Conservation (phyloP, 2,888 invertebrate genomes). For the Patella ulyssiponensis region DNA sequence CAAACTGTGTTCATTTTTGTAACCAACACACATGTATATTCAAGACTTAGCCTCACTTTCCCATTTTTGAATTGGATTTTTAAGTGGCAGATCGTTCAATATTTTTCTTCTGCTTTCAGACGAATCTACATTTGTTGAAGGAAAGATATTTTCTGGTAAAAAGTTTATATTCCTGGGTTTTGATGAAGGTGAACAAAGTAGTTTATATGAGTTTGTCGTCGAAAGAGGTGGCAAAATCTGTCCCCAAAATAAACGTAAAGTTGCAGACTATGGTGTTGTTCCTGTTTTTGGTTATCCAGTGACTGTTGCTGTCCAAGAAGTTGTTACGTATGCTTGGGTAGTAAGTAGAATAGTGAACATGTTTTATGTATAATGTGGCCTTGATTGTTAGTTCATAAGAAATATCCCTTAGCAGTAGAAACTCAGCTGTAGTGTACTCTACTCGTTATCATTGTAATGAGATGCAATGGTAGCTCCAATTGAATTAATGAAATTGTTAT, state of each 20-base stretch:
- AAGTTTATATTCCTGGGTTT: slow-evolving; percentile 71
- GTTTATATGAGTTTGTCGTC: slow-evolving; percentile 62
- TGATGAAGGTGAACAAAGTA: slow-evolving; percentile 61
- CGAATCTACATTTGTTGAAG: slow-evolving; percentile 10
- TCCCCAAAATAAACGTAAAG: slow-evolving; percentile 40
- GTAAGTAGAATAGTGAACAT: slow-evolving; percentile 75
- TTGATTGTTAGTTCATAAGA: too few relatives aligned
- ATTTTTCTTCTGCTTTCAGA: neutral
- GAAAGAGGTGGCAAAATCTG: slow-evolving; percentile 74
- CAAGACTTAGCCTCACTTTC: too few relatives aligned
- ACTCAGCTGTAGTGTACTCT: too few relatives aligned
- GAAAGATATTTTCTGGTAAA: slow-evolving; percentile 56
- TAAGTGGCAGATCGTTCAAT: too few relatives aligned
- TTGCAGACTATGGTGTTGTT: slow-evolving; percentile 80
- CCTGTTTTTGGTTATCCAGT: slow-evolving; percentile 75
- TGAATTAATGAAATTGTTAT: too few relatives aligned
- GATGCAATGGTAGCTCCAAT: too few relatives aligned
- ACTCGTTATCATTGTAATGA: too few relatives aligned
- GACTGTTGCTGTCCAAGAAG: slow-evolving; percentile 75
- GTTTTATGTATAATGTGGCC: too few relatives aligned
- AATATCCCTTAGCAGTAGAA: too few relatives aligned
- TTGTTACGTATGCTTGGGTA: slow-evolving; percentile 83
- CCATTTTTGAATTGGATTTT: too few relatives aligned
- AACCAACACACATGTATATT: too few relatives aligned
- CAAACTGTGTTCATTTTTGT: too few relatives aligned